Percentiles rank a stretch among this genome's conserved stretches.
Evolutionary conservation across 2,113 vertebrate species (phyloP).

Genomic region (Leucopsar rothschildi): DNA sequence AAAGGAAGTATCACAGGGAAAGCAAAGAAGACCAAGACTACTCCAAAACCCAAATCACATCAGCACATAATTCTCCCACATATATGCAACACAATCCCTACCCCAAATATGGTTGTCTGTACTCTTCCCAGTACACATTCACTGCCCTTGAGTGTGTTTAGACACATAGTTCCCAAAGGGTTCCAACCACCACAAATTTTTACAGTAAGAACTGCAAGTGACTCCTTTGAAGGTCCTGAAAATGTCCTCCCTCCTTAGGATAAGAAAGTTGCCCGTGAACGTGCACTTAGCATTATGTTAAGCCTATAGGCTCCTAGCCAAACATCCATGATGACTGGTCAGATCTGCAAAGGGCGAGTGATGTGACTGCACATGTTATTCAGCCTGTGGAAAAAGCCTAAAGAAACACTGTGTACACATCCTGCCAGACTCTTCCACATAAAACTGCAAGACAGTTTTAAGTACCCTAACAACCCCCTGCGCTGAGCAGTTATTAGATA

Average conservation of each 20-base stretch:
- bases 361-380: accelerated
- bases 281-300: neutral
- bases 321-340: neutral
- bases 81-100: neutral
- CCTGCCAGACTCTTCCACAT: neutral
- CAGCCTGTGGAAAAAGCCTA: neutral
- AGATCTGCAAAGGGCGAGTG: neutral
- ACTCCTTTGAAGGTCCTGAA: neutral
- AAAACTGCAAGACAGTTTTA: neutral
- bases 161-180: neutral
- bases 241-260: neutral
- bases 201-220: neutral
- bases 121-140: neutral
- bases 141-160: neutral
- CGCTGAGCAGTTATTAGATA: neutral
- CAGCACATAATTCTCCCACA: neutral
- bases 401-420: neutral
- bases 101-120: accelerated
- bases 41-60: neutral
- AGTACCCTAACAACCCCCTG: neutral
- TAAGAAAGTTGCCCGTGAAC: neutral
- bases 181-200: neutral
- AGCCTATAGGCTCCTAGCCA: neutral
- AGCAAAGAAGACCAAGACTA: neutral
- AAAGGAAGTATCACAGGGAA: neutral